A percentile compares a stretch with the other conserved stretches of the same genome.
phyloP scores from a whole-genome alignment of 2,797 vertebrate species.

The Anomalospiza imberbis region DNA sequence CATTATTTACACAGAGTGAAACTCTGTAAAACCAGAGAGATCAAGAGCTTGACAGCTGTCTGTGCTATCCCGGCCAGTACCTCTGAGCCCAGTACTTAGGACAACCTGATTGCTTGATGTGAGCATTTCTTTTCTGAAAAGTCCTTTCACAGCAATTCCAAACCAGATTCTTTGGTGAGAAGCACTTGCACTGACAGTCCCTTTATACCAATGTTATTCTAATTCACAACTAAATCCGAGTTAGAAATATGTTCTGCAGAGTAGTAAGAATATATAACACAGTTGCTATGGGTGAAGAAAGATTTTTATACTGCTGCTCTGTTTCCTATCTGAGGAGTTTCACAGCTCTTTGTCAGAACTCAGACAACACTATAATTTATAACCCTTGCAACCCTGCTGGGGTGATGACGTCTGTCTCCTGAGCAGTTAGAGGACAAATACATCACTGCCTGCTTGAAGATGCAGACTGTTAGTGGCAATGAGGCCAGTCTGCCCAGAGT shows the following conservation, averaged over 20 bases:
- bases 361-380: not conserved
- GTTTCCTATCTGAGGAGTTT: not conserved
- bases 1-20: conserved; percentile 2
- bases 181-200: not conserved
- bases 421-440: not conserved
- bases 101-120: not conserved
- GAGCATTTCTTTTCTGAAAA: not conserved
- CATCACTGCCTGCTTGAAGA: not conserved
- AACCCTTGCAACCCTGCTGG: not conserved
- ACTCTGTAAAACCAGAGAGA: not conserved
- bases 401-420: not conserved
- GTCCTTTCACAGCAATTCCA: not conserved
- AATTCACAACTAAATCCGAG: not conserved
- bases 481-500: not conserved
- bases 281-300: not conserved
- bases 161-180: not conserved
- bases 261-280: not conserved
- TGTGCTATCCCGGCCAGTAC: not conserved
- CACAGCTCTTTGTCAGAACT: not conserved
- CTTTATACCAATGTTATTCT: not conserved
- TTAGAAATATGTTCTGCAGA: not conserved
- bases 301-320: not conserved
- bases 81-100: not conserved
- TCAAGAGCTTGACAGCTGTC: not conserved
- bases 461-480: not conserved